Evolutionary conservation across 2,113 vertebrate genomes (phyloP).

Genomic region (Poeciliopsis turrubarensis): DNA sequence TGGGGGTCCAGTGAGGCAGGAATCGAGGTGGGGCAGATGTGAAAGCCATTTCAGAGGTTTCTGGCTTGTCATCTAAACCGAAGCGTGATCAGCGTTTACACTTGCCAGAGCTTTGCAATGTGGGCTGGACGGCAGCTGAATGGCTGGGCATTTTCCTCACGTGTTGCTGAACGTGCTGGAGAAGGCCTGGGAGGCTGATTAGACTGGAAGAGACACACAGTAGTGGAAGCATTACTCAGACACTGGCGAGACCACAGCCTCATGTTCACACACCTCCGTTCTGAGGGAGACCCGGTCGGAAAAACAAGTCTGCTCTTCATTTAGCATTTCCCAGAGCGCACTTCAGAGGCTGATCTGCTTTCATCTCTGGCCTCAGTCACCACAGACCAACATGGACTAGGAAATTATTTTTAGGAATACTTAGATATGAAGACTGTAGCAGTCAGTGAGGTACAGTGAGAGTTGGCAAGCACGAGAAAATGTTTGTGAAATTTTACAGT

Average conservation of each 20-base stretch:
- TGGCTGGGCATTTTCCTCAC: slow-evolving; percentile 31
- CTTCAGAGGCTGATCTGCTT: slow-evolving; percentile 24
- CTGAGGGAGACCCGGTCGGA: slow-evolving; percentile 31
- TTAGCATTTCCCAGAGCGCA: slow-evolving; percentile 33
- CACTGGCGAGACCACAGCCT: slow-evolving; percentile 57
- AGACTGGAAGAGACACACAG: slow-evolving; percentile 55
- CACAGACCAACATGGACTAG: slow-evolving; percentile 22
- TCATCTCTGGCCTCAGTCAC: slow-evolving; percentile 11
- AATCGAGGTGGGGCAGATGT: slow-evolving; percentile 49
- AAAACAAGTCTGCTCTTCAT: slow-evolving; percentile 48
- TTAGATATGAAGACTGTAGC: slow-evolving; percentile 10
- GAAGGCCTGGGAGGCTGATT: slow-evolving; percentile 33
- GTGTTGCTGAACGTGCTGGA: slow-evolving; percentile 61
- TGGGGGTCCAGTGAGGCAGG: slow-evolving; percentile 31
- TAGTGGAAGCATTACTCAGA: slow-evolving; percentile 67
- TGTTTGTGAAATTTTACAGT: slow-evolving; percentile 8
- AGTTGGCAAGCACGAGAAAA: slow-evolving; percentile 24
- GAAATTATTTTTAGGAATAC: slow-evolving; percentile 18
- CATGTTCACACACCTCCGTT: slow-evolving; percentile 56
- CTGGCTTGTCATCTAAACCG: slow-evolving; percentile 48
- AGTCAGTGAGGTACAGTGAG: not conserved
- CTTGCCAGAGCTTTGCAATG: slow-evolving; percentile 27
- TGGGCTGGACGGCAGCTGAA: not conserved
- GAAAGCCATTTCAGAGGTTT: slow-evolving; percentile 55
- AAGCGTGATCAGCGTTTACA: slow-evolving; percentile 33